Evolutionary conservation across 2,797 vertebrate genomes (phyloP).

Genomic region (Malurus leucopterus): DNA sequence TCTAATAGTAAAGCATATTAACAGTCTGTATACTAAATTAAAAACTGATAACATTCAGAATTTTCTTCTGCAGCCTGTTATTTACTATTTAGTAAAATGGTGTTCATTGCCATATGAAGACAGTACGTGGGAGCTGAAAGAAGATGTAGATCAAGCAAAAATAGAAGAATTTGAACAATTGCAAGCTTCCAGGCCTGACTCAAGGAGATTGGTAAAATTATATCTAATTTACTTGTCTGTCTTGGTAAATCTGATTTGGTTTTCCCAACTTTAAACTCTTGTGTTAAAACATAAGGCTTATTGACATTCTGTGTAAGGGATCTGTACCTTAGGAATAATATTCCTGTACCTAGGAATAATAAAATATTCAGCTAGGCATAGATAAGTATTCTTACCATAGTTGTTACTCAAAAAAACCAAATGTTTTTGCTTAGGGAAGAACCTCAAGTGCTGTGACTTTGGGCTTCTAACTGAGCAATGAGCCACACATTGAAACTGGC

Average conservation of each 20-base stretch:
- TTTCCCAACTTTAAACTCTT: not conserved
- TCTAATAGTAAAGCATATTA: constrained; percentile 1
- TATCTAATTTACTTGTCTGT: constrained; percentile 27
- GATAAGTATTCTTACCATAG: not conserved
- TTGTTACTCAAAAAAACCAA: not conserved
- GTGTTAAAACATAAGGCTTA: not conserved
- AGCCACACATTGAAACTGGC: not conserved
- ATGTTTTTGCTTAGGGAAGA: not conserved
- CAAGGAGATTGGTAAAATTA: constrained; percentile 85
- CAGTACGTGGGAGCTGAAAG: constrained; percentile 98
- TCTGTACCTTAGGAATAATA: no score
- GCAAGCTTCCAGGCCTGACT: constrained; percentile 89
- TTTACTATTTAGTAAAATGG: constrained; percentile 99
- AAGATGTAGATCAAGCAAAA: constrained; percentile 96
- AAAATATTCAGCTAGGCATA: not conserved
- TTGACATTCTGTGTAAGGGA: not conserved
- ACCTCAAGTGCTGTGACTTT: not conserved
- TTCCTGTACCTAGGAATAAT: not conserved
- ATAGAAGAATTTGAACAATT: constrained; percentile 98
- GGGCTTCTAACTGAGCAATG: not conserved
- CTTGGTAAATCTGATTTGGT: not conserved
- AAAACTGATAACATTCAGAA: constrained; percentile 61
- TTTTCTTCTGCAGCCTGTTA: constrained; percentile 86
- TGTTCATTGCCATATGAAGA: constrained; percentile 97
- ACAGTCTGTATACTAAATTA: constrained; percentile 22